These are phyloP conservation scores for Erebia palarica DNA, from an alignment of 2,888 invertebrate genomes.

Conservation along the genomic window DNA sequence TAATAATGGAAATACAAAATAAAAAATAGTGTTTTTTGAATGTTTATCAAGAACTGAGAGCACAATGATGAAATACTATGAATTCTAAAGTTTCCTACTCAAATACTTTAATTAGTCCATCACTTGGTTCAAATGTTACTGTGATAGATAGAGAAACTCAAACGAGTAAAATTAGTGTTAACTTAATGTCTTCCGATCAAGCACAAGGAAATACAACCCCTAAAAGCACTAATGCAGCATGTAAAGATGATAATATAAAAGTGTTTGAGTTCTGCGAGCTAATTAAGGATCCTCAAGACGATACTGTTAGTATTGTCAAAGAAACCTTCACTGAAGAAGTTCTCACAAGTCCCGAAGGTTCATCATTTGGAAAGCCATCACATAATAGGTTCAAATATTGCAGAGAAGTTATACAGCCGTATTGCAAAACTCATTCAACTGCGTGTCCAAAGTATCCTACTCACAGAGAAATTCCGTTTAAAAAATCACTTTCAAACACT, in stretches of 20 bases:
- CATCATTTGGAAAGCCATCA: conserved; percentile 26
- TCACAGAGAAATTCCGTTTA: conserved; percentile 9
- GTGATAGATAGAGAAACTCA: conserved; percentile 51
- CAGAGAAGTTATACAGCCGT: conserved; percentile 57
- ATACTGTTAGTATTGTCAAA: conserved; percentile 46
- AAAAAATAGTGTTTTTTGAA: neutral
- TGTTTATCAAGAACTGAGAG: conserved; percentile 17
- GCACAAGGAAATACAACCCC: conserved; percentile 33
- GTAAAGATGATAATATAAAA: conserved; percentile 44
- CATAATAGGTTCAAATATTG: conserved; percentile 48
- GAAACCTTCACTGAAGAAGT: conserved; percentile 51
- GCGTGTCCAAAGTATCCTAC: conserved; percentile 41
- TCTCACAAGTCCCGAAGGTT: conserved; percentile 30
- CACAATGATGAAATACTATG: conserved; percentile 45
- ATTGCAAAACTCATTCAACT: conserved; percentile 44
- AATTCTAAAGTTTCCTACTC: conserved; percentile 44
- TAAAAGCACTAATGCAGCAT: conserved; percentile 23
- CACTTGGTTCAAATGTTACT: conserved; percentile 36
- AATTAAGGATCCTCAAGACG: conserved; percentile 46
- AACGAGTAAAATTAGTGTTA: conserved; percentile 43
- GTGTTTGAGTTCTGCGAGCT: conserved; percentile 50
- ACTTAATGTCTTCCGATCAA: conserved; percentile 31
- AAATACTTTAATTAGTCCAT: conserved; percentile 39
- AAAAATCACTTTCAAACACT: conserved; percentile 11
- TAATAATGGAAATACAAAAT: conserved; percentile 11